Conservation (phyloP, 2,113 vertebrate species). For the Phaethornis superciliosus region DNA sequence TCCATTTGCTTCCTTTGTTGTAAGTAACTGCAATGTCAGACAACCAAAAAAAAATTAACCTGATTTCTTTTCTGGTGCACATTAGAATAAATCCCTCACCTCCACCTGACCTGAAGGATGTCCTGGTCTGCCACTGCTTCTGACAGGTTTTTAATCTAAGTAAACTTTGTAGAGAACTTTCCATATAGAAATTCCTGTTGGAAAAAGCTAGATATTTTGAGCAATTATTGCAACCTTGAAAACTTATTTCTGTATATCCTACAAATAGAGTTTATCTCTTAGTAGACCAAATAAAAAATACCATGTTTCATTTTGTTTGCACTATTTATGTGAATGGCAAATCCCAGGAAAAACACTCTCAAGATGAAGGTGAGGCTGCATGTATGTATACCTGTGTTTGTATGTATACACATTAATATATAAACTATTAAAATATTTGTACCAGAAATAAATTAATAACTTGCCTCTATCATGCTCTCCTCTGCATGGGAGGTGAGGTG, state of each 20-base stretch:
- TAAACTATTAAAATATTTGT: neutral
- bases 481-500: neutral
- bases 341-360: neutral
- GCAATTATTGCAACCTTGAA: neutral
- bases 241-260: neutral
- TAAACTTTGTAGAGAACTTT: neutral
- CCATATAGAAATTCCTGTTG: neutral
- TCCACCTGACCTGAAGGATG: neutral
- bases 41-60: neutral
- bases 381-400: neutral
- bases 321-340: neutral
- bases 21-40: neutral
- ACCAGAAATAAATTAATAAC: neutral
- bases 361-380: neutral
- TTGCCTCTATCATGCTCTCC: neutral
- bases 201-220: neutral
- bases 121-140: neutral
- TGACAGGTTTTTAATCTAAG: neutral
- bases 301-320: neutral
- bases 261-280: neutral
- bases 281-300: neutral
- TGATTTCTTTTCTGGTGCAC: neutral
- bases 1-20: neutral
- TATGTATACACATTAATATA: accelerated
- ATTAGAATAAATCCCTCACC: neutral